Percentiles rank a stretch among this genome's conserved stretches.
Conservation (phyloP, 1,140 invertebrate genomes). For the Pristionchus pacificus region DNA sequence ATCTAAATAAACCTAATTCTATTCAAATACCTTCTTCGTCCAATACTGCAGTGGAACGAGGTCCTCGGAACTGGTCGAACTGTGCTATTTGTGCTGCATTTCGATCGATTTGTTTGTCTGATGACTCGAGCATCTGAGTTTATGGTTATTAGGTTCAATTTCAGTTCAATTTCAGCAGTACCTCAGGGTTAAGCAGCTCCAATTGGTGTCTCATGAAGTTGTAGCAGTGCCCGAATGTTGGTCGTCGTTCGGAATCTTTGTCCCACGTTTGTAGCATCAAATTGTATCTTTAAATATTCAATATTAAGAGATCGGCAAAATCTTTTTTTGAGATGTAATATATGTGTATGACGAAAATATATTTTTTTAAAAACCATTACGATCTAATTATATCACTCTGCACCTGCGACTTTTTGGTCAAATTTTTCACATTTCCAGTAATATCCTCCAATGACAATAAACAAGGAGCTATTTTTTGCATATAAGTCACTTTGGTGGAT, state of each 20-base stretch:
- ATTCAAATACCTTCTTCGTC: background rate
- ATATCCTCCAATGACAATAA: no score
- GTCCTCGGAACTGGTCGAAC: background rate
- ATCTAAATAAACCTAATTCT: background rate
- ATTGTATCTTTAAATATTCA: no score
- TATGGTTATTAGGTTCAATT: no score
- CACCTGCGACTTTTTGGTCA: no score
- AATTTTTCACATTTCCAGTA: no score
- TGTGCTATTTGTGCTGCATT: background rate
- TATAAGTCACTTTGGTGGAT: no score
- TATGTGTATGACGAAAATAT: no score
- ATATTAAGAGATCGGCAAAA: constrained; percentile 1
- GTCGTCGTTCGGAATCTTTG: background rate
- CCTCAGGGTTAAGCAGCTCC: constrained; percentile 9
- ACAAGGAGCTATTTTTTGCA: no score
- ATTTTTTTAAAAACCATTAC: no score
- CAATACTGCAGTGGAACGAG: background rate
- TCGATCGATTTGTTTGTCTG: background rate
- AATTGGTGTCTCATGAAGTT: constrained; percentile 15
- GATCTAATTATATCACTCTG: no score
- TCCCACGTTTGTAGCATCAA: constrained; percentile 23
- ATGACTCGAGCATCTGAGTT: background rate
- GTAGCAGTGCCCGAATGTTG: constrained; percentile 16
- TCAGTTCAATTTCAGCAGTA: no score
- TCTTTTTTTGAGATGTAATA: no score